A percentile compares a stretch with the other conserved stretches of the same genome.
Evolutionary conservation across 92 coral and sea anemone species (phyloP).

Genomic region (Phenganax marumi): DNA sequence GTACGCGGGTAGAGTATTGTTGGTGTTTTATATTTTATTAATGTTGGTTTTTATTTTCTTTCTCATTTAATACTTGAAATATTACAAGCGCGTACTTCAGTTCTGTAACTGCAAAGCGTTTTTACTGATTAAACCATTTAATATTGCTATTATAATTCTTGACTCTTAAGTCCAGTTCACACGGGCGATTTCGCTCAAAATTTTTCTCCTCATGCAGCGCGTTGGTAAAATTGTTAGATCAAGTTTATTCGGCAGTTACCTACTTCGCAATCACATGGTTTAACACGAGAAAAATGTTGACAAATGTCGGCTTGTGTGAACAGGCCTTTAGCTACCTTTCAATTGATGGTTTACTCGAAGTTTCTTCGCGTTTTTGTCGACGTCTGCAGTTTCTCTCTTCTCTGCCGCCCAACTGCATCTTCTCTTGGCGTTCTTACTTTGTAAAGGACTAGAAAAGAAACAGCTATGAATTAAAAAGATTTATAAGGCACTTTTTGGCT

Average conservation of each 20-base stretch:
- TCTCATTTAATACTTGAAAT: too few relatives aligned
- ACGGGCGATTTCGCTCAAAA: neutral
- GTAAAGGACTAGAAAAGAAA: conserved; percentile 14
- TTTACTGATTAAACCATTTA: neutral
- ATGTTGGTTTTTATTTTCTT: too few relatives aligned
- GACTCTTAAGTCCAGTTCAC: neutral
- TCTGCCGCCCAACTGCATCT: neutral
- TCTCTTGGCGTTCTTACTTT: neutral
- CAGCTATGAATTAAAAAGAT: neutral
- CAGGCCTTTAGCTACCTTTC: neutral
- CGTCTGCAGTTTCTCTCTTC: neutral
- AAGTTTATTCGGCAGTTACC: too few relatives aligned
- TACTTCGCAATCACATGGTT: too few relatives aligned
- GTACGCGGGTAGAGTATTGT: too few relatives aligned
- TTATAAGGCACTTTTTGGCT: neutral
- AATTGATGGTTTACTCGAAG: neutral
- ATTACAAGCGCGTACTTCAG: neutral
- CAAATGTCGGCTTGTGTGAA: too few relatives aligned
- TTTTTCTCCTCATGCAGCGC: too few relatives aligned
- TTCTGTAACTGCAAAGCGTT: neutral
- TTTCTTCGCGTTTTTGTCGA: neutral
- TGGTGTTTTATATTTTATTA: too few relatives aligned
- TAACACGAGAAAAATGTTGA: too few relatives aligned
- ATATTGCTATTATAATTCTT: neutral
- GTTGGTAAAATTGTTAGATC: too few relatives aligned